These are phyloP conservation scores for Eutolmus rufibarbis DNA, from an alignment of 2,888 invertebrate genomes.

Conservation along the genomic window DNA sequence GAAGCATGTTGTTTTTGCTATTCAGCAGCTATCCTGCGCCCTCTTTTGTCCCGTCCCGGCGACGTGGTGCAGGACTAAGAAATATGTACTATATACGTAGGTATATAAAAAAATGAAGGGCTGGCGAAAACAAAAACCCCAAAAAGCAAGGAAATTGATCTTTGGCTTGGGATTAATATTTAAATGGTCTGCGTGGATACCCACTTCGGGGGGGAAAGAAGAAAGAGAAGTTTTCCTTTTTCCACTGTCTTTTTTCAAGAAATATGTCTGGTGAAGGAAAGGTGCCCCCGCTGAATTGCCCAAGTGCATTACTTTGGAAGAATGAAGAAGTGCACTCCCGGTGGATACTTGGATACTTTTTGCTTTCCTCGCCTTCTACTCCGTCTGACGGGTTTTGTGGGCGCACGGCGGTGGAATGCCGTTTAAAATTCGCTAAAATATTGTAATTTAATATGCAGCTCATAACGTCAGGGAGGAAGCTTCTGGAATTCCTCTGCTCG, in stretches of 20 bases:
- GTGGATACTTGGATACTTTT: background rate
- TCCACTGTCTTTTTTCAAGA: background rate
- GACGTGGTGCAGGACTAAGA: background rate
- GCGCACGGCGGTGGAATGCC: background rate
- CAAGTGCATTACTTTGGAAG: background rate
- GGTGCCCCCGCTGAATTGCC: background rate
- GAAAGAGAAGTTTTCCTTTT: background rate
- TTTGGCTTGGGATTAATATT: background rate
- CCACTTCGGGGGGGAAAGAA: background rate
- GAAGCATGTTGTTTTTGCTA: slow-evolving; percentile 6
- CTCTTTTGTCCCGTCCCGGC: background rate
- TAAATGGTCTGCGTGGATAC: background rate
- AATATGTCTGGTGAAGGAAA: background rate
- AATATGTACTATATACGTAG: background rate
- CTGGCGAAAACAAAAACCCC: background rate
- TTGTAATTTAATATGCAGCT: background rate
- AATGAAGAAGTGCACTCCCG: background rate
- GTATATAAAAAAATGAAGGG: background rate
- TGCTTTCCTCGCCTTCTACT: background rate
- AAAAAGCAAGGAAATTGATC: background rate
- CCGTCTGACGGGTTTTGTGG: background rate
- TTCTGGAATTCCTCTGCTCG: background rate
- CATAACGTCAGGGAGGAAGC: background rate
- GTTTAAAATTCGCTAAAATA: background rate
- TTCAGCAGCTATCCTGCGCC: background rate